Conservation (phyloP, 37 sponge, comb jelly and placozoan species). For the Cliona cf. orientalis region DNA sequence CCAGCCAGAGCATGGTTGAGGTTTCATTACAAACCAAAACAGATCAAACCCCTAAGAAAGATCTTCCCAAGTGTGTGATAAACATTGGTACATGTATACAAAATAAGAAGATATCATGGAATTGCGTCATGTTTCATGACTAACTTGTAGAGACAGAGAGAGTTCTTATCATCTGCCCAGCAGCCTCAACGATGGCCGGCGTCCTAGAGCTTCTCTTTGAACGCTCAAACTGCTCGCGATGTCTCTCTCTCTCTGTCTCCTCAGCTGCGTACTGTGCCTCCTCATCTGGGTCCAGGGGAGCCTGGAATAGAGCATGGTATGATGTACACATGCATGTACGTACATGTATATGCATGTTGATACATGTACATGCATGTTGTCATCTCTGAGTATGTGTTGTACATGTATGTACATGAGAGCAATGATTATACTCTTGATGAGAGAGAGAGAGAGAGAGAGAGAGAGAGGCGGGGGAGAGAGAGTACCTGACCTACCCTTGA, state of each 20-base stretch:
- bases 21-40: too few species aligned
- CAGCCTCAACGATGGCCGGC: constrained; percentile 7
- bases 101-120: too few species aligned
- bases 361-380: not conserved
- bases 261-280: constrained; percentile 28
- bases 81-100: too few species aligned
- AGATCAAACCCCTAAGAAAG: too few species aligned
- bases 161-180: constrained; percentile 26
- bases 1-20: too few species aligned
- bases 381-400: not conserved
- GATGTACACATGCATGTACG: not conserved
- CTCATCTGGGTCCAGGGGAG: constrained; percentile 26
- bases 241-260: constrained; percentile 51
- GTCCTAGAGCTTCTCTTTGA: not conserved
- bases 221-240: constrained; percentile 21
- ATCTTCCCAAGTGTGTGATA: too few species aligned
- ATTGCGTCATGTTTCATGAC: too few species aligned
- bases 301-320: not conserved
- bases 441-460: not conserved
- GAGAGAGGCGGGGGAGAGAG: not conserved
- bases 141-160: constrained; percentile 8
- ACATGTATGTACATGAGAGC: not conserved
- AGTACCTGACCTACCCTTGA: constrained; percentile 26
- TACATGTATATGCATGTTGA: too few species aligned
- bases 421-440: not conserved